phyloP scores from a whole-genome alignment of 2,888 invertebrate genomes.

The Polyploca ridens region DNA sequence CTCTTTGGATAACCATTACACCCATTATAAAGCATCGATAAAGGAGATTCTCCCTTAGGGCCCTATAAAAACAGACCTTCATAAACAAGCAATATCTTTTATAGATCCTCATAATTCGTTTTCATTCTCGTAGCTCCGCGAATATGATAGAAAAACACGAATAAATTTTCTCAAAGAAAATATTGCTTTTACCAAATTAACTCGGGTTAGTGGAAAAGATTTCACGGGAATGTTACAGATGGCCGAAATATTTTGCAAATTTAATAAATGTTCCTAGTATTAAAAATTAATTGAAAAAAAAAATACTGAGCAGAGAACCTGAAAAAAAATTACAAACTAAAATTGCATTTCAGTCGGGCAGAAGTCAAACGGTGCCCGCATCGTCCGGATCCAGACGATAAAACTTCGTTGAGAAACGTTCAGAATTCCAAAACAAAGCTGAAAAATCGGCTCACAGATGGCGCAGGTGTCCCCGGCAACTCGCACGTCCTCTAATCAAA shows the following conservation, averaged over 20 bases:
- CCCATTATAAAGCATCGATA: constrained; percentile 68
- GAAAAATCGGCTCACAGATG: constrained; percentile 69
- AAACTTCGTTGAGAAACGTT: constrained; percentile 66
- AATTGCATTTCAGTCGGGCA: constrained; percentile 47
- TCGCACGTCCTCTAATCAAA: constrained; percentile 78
- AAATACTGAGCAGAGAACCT: constrained; percentile 17
- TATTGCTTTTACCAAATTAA: constrained; percentile 23
- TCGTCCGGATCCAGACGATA: constrained; percentile 63
- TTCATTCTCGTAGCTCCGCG: constrained; percentile 56
- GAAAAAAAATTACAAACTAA: constrained; percentile 40
- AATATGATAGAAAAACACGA: constrained; percentile 49
- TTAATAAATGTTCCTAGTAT: neutral
- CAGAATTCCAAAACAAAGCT: constrained; percentile 74
- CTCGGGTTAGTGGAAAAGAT: constrained; percentile 9
- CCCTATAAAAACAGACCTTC: constrained; percentile 73
- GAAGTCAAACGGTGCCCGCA: constrained; percentile 71
- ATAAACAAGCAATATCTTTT: constrained; percentile 80
- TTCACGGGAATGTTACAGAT: constrained; percentile 5
- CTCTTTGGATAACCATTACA: constrained; percentile 65
- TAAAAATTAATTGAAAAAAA: neutral
- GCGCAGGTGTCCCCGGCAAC: constrained; percentile 73
- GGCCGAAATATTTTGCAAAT: neutral
- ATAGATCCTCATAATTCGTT: constrained; percentile 68
- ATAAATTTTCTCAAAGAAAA: constrained; percentile 28
- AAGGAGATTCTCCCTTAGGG: constrained; percentile 65